Evolutionary conservation across 2,113 vertebrate genomes (phyloP).

Genomic region (Anolis sagrei): DNA sequence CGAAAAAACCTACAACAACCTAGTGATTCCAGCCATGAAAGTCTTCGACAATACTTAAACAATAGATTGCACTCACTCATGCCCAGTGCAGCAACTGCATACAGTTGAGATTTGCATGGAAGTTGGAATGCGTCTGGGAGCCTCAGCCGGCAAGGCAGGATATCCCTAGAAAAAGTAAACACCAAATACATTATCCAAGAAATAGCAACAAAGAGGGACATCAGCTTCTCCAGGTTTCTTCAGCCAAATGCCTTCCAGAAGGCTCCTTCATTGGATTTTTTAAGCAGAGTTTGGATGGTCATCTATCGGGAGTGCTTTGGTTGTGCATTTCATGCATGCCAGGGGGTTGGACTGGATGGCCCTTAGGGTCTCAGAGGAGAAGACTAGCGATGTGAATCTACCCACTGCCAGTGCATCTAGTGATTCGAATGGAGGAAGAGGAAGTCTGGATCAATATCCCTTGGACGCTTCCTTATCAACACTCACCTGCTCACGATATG

Average conservation of each 20-base stretch:
- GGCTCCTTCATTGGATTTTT: no score
- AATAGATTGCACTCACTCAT: constrained; percentile 24
- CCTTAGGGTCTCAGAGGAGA: no score
- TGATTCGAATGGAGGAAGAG: not conserved
- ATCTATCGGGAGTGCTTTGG: no score
- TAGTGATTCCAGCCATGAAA: no score
- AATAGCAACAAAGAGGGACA: not conserved
- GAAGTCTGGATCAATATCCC: not conserved
- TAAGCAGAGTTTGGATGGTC: no score
- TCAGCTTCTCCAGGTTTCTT: no score
- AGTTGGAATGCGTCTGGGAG: not conserved
- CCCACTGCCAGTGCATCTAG: not conserved
- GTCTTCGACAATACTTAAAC: no score
- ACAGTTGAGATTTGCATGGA: constrained; percentile 33
- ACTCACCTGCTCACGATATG: constrained; percentile 85
- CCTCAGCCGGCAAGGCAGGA: constrained; percentile 78
- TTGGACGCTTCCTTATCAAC: not conserved
- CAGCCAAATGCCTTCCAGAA: not conserved
- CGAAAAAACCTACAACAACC: no score
- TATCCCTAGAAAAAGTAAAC: constrained; percentile 74
- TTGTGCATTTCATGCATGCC: no score
- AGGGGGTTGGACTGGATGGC: no score
- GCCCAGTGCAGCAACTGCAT: not conserved
- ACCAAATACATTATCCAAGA: not conserved
- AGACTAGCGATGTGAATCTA: no score